A percentile compares a stretch with the other conserved stretches of the same genome.
phyloP scores from a whole-genome alignment of 2,888 invertebrate species.

The Helicoverpa assulta region DNA sequence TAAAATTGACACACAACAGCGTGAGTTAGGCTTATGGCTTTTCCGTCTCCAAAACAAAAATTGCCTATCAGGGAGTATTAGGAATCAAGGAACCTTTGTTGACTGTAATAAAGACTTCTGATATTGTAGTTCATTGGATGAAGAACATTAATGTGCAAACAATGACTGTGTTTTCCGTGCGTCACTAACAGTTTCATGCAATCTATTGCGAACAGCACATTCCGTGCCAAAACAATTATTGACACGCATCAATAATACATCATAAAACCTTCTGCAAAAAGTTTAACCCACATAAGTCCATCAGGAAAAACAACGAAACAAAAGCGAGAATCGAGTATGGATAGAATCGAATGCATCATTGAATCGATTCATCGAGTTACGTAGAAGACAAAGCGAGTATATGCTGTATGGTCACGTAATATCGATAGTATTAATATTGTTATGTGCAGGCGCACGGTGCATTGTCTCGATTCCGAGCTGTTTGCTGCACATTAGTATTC shows the following conservation, averaged over 20 bases:
- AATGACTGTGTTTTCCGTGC: neutral
- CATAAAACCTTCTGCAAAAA: conserved; percentile 40
- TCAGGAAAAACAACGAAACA: conserved; percentile 64
- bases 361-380: conserved; percentile 52
- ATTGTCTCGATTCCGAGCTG: conserved; percentile 63
- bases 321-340: conserved; percentile 46
- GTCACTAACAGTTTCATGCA: neutral
- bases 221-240: conserved; percentile 10
- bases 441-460: conserved; percentile 63
- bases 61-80: too few relatives aligned
- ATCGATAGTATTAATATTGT: conserved; percentile 69
- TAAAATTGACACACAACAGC: too few relatives aligned
- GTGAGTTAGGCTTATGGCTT: too few relatives aligned
- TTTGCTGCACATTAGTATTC: conserved; percentile 50
- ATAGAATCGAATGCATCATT: conserved; percentile 51
- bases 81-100: too few relatives aligned
- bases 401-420: conserved; percentile 68
- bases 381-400: conserved; percentile 65
- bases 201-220: neutral
- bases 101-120: too few relatives aligned
- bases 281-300: conserved; percentile 59
- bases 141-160: neutral
- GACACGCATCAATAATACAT: conserved; percentile 9
- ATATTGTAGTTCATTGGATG: neutral
- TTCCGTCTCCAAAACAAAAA: too few relatives aligned